Evolutionary conservation across 2,888 invertebrate genomes (phyloP).

Genomic region (Cordilura impudica): DNA sequence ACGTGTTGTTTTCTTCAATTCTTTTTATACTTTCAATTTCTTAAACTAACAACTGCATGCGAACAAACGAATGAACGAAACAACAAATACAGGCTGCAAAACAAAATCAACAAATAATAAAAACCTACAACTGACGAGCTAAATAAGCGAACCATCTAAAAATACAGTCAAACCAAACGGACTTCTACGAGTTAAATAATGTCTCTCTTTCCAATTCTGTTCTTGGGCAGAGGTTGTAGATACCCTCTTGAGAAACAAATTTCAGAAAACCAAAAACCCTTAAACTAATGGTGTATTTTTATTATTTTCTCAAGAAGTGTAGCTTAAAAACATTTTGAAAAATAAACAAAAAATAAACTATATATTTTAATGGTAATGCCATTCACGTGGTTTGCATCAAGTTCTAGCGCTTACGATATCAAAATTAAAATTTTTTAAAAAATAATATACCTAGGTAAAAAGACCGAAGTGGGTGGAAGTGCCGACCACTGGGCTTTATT

Average conservation of each 20-base stretch:
- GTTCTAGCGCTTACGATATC: too few relatives aligned
- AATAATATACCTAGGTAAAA: too few relatives aligned
- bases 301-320: too few relatives aligned
- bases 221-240: slow-evolving; percentile 47
- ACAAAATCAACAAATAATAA: neutral
- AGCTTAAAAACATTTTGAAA: too few relatives aligned
- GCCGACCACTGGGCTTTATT: too few relatives aligned
- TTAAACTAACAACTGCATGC: slow-evolving; percentile 47
- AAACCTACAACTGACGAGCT: neutral
- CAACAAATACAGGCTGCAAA: neutral
- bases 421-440: too few relatives aligned
- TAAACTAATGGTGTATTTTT: neutral
- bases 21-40: slow-evolving; percentile 36
- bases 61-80: slow-evolving; percentile 22
- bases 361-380: too few relatives aligned
- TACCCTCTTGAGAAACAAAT: neutral
- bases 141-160: slow-evolving; percentile 12
- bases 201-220: neutral
- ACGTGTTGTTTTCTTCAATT: slow-evolving; percentile 20
- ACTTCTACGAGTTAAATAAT: neutral
- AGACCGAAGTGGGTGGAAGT: too few relatives aligned
- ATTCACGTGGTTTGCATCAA: too few relatives aligned
- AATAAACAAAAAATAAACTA: neutral
- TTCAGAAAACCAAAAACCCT: neutral
- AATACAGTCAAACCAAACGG: slow-evolving; percentile 6